These are phyloP conservation scores for Pterostichus niger DNA, from an alignment of 2,888 invertebrate species.

Conservation along the genomic window DNA sequence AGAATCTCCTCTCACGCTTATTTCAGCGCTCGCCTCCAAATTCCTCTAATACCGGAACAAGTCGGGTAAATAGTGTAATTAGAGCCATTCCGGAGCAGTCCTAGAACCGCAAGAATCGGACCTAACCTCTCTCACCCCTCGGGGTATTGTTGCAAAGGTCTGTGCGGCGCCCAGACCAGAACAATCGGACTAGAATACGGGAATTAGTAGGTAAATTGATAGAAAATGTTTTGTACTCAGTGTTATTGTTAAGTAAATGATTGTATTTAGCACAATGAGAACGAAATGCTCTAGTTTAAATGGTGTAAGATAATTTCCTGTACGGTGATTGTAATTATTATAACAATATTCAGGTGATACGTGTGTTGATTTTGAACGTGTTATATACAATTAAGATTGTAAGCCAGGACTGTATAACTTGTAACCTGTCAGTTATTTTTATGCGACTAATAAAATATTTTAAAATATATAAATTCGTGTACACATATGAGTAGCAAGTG, in stretches of 20 bases:
- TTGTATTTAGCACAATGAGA: conserved; percentile 34
- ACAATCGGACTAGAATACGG: conserved; percentile 29
- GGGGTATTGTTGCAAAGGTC: conserved; percentile 12
- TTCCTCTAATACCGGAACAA: conserved; percentile 56
- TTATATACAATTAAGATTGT: no score
- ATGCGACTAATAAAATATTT: no score
- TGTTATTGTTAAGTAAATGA: conserved; percentile 44
- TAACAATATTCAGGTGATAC: conserved; percentile 10
- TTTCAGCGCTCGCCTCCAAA: background rate
- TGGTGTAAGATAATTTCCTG: conserved; percentile 33
- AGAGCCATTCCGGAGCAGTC: conserved; percentile 40
- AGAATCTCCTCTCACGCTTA: conserved; percentile 5
- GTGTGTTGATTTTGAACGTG: no score
- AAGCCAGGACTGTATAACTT: no score
- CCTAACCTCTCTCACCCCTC: conserved; percentile 18
- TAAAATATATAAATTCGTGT: no score
- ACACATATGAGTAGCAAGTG: no score
- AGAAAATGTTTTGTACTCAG: conserved; percentile 37
- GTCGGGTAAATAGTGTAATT: conserved; percentile 61
- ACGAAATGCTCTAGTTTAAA: conserved; percentile 25
- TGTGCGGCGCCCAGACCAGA: background rate
- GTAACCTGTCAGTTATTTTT: no score
- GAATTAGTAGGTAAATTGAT: conserved; percentile 50
- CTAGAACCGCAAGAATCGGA: conserved; percentile 54
- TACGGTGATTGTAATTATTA: conserved; percentile 12